Evolutionary conservation across 2,797 vertebrate genomes (phyloP), one percentile per base, ranked within the genome.

Genomic region (Lithobates pipiens): DNA sequence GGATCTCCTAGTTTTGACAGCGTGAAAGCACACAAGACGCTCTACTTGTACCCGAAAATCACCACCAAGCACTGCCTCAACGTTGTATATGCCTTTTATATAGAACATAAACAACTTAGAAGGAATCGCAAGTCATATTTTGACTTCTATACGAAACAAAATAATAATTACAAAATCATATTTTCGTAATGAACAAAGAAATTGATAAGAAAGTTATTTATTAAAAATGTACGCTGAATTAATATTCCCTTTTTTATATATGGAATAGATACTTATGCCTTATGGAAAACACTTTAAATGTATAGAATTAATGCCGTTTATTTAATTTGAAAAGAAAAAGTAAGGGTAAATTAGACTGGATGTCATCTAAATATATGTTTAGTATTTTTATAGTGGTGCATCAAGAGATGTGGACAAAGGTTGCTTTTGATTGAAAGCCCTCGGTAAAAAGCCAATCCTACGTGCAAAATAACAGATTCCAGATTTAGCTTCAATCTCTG

Each of bases 61-160:
- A 94, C 95, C 95, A 95, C 95, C 94, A 91, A 94, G 95, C 94
- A 96, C 95, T 96, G 96, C 96, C 96, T 96, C 95, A 94, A 95
- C 93, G 92, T 95, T 97, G 94, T 96, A 95, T 92, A 96, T 96
- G 94, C 94, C 95, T 96, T 92, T 96, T 96, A 93, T 95, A 95
- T 93, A 96, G 91, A 95, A 93, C 54, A 86, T 78, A 91, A 92
- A 73, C 92, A 92, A 73, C 44, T 74, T 87, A 79, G 76, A 93
- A 93, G 91, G 91, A 93, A 88, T 90, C 94, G 90, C 92, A 93
- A 90, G 89, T 93, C 92, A 86, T 91, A 92, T 89, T 91, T 92
- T 92, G 92, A 91, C 91, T 91, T 92, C 92, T 92, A 92, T 91
- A 93, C 90, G 89, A 92, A 71, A 76, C 76, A 78, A 94, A 82